These are phyloP conservation scores for Lanius collurio DNA, from an alignment of 2,113 vertebrate species.

Conservation along the genomic window DNA sequence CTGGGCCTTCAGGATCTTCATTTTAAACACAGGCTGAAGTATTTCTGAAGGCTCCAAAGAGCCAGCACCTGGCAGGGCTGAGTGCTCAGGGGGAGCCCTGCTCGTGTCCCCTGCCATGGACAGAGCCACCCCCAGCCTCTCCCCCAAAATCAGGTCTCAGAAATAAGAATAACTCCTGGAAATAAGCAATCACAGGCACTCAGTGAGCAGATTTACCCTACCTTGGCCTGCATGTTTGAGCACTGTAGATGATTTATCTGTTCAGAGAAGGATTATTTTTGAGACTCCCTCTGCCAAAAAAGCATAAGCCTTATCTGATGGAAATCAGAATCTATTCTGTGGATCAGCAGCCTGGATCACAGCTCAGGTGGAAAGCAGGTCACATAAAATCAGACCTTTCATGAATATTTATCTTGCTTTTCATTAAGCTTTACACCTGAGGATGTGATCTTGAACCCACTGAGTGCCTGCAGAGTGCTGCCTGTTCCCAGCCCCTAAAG, in stretches of 20 bases:
- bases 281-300: constrained; percentile 32
- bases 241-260: constrained; percentile 38
- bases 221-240: background rate
- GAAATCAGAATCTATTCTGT: constrained; percentile 45
- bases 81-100: background rate
- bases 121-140: accelerated
- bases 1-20: accelerated
- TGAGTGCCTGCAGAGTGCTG: background rate
- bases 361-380: constrained; percentile 55
- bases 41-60: accelerated
- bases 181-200: background rate
- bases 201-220: background rate
- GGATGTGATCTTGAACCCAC: background rate
- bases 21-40: accelerated
- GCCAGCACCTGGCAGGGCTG: accelerated
- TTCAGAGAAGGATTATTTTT: constrained; percentile 59
- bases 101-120: accelerated
- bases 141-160: background rate
- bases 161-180: background rate
- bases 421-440: background rate
- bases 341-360: constrained; percentile 42
- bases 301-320: constrained; percentile 41
- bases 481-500: accelerated
- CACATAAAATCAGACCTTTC: background rate
- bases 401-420: constrained; percentile 8